Percentiles rank a stretch among this genome's conserved stretches.
Conservation (phyloP, 2,888 invertebrate species). For the Drosophila niveifrons region DNA sequence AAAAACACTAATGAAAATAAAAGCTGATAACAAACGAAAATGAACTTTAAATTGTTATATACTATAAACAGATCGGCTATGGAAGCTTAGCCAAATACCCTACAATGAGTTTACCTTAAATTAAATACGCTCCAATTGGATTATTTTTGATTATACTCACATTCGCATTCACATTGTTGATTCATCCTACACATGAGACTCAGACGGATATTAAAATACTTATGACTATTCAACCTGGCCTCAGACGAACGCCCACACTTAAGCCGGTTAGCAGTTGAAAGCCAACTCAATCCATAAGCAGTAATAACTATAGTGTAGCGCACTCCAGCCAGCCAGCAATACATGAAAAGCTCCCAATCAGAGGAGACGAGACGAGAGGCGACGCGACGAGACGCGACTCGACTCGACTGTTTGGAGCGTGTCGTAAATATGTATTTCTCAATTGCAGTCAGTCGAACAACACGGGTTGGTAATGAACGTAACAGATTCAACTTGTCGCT, state of each 20-base stretch:
- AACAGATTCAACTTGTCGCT: slow-evolving; percentile 61
- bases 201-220: slow-evolving; percentile 10
- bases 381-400: slow-evolving; percentile 1
- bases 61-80: slow-evolving; percentile 11
- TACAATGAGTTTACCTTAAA: not conserved
- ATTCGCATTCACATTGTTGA: slow-evolving; percentile 9
- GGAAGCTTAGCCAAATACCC: slow-evolving; percentile 16
- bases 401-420: slow-evolving; percentile 45
- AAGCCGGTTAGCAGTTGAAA: slow-evolving; percentile 20
- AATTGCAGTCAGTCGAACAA: slow-evolving; percentile 71
- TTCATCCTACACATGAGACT: slow-evolving; percentile 38
- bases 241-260: slow-evolving; percentile 46
- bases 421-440: slow-evolving; percentile 74
- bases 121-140: slow-evolving; percentile 6
- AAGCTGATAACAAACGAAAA: slow-evolving; percentile 63
- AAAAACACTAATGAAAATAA: slow-evolving; percentile 30
- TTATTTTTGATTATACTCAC: slow-evolving; percentile 2
- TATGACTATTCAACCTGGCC: slow-evolving; percentile 20
- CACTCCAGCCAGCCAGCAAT: slow-evolving; percentile 36
- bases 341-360: slow-evolving; percentile 55
- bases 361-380: not conserved
- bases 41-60: slow-evolving; percentile 56
- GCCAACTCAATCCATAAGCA: slow-evolving; percentile 54
- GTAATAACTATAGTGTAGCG: slow-evolving; percentile 57
- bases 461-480: slow-evolving; percentile 73